These are phyloP conservation scores for Acipenser ruthenus DNA, from an alignment of 2,797 vertebrate genomes.

Conservation along the genomic window DNA sequence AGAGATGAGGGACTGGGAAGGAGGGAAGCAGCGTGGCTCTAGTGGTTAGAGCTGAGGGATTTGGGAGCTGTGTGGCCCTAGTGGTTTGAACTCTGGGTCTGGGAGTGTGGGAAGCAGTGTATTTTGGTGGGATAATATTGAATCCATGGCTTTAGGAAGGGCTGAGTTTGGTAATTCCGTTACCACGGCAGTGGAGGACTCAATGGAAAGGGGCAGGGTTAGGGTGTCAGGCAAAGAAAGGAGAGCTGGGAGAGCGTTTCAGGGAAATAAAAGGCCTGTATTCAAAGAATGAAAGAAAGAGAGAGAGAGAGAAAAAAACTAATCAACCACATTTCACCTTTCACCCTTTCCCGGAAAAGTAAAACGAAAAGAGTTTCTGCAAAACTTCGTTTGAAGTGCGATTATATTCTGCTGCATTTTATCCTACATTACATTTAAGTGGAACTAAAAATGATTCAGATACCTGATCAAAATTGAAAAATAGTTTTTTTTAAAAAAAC, in stretches of 20 bases:
- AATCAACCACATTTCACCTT: too few species aligned
- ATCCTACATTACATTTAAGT: too few species aligned
- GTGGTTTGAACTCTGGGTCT: not conserved
- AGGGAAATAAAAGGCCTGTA: not conserved
- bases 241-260: not conserved
- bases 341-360: too few species aligned
- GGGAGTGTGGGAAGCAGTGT: not conserved
- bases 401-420: too few species aligned
- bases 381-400: too few species aligned
- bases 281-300: not conserved
- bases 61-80: not conserved
- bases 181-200: slow-evolving; percentile 26
- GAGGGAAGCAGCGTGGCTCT: too few species aligned
- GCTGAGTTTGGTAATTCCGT: slow-evolving; percentile 29
- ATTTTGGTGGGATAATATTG: not conserved
- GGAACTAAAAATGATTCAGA: too few species aligned
- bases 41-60: too few species aligned
- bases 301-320: not conserved
- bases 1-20: too few species aligned
- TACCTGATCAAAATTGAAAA: too few species aligned
- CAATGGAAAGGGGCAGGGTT: slow-evolving; percentile 20
- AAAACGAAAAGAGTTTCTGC: too few species aligned
- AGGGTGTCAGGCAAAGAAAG: slow-evolving; percentile 25
- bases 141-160: slow-evolving; percentile 6
- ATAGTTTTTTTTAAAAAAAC: too few species aligned